Base-by-base conservation (phyloP, 2,888 invertebrate genomes). In the Drosophila mercatorum region DNA sequence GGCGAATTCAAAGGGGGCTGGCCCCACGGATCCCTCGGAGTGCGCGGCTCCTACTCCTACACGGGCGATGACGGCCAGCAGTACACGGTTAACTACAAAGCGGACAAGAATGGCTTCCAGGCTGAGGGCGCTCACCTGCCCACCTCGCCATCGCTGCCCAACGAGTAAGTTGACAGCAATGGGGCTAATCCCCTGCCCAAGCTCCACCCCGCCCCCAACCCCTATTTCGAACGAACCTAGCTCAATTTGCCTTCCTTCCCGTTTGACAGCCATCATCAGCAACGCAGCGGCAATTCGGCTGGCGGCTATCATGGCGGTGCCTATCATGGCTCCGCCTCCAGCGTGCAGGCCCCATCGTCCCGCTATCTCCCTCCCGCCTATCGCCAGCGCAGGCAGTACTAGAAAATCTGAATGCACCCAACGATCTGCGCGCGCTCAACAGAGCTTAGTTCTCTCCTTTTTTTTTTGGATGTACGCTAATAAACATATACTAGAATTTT, bases 51-150 rank as follows among this genome's bases (percentile, higher is more conserved):
- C 28, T 95, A 95, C 85, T 95, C 95, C 6, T 95, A 95, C 80
- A 94, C 94, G 11, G 95, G 95, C 12, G 95, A 95, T 80, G 94
- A 95, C 89, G 95, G 95, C 47, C 94, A 94, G 80, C 94, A 94
- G 17, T 95, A 95, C 74, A 94, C 95, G 17, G 94, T 95, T 5
- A 94, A 94, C 81, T 96, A 96, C 89, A 94, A 95, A 65, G 96
- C 96, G 61, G 96, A 96, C 91, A 95, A 95, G 80, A 96, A 95
- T 89, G 96, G 96, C 66, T 97, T 96, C 93, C 95, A 95, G 88
- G 95, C 96, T 12, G 94, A 94, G 83, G 96, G 96, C 59, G 96
- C 96, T 47, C 96, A 96, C 92, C 92, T 96, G 80, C 96, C 97
- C 46, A 96, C 96, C 40, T 95, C 96, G 8, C 96, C 96, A 44